Evolutionary conservation across 2,888 invertebrate genomes (phyloP), one percentile per base, ranked within the genome.

Genomic region (Lithophane leautieri): DNA sequence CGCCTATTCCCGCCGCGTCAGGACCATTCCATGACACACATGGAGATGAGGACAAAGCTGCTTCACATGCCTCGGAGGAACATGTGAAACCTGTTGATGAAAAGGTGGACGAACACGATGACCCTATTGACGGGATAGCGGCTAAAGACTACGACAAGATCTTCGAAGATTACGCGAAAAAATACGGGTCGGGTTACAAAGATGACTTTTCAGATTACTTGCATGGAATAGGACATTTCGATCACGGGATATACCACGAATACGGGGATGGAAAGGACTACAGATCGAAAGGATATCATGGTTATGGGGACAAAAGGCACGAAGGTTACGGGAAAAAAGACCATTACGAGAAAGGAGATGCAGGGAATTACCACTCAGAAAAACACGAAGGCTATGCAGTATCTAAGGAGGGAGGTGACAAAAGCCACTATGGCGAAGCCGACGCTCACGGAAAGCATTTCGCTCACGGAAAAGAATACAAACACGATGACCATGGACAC

Each of bases 301-400:
- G 93, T n/a, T 89, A 95, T 44, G 97, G 97, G 0, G 96, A 96
- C 68, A 97, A 97, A 78, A 97, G 95, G 0, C 93, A 96, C 28
- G 94, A 97, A 87, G 97, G 96, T 52, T 97, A 96, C 89, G 96
- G 95, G 58, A 95, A 92, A 63, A 91, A 94, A 69, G 93, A 97
- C 73, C 92, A 94, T 42, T 97, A 95, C 86, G 97, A 96, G 40
- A 97, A 97, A 89, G 97, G 97, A 8, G 95, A 95, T 65, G 94
- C 94, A 76, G 97, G 97, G 14, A 94, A 97, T 84, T 97, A 97
- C 86, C 95, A 97, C 76, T 96, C 95, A 40, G 96, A 96, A 85
- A 95, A 96, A 78, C 94, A 97, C 74, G 95, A 96, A 89, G 97
- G 97, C 56, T 96, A 94, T 86, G 96, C 97, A 87, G 92, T 94